Percentiles rank a stretch among this genome's conserved stretches.
phyloP scores from a whole-genome alignment of 1,140 invertebrate species.

The Habropoda laboriosa region DNA sequence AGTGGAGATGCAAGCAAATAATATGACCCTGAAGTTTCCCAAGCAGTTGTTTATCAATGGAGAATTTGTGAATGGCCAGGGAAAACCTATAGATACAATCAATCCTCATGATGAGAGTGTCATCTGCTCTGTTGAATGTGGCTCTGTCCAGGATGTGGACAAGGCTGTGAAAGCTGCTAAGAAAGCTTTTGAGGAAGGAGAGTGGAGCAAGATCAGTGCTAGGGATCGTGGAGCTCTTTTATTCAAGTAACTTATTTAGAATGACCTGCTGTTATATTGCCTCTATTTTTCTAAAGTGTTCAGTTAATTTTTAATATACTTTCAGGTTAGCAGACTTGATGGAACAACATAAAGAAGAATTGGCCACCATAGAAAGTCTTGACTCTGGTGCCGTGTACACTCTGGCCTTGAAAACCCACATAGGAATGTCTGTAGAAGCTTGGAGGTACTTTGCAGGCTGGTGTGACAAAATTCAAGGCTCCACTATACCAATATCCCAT shows the following conservation, averaged over 20 bases:
- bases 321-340: constrained; percentile 93
- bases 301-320: constrained; percentile 34
- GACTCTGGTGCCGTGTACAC: constrained; percentile 98
- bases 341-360: constrained; percentile 96
- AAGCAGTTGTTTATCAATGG: constrained; percentile 96
- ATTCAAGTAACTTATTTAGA: constrained; percentile 87
- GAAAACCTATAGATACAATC: constrained; percentile 85
- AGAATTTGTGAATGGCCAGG: constrained; percentile 91
- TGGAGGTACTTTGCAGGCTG: constrained; percentile 97
- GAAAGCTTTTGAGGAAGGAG: constrained; percentile 92
- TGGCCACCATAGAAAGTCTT: constrained; percentile 95
- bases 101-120: constrained; percentile 94
- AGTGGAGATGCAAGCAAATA: constrained; percentile 90
- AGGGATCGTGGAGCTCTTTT: constrained; percentile 90
- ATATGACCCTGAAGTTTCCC: constrained; percentile 92
- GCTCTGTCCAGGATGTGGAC: constrained; percentile 91
- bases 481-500: constrained; percentile 93
- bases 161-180: constrained; percentile 93
- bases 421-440: constrained; percentile 96
- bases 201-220: constrained; percentile 94
- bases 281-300: too few relatives aligned
- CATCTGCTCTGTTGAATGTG: constrained; percentile 89
- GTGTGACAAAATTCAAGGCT: constrained; percentile 97
- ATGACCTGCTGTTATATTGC: too few relatives aligned
- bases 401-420: constrained; percentile 95